Evolutionary conservation across 1,140 invertebrate genomes (phyloP), one percentile per base, ranked within the genome.

Genomic region (Euura lappo): DNA sequence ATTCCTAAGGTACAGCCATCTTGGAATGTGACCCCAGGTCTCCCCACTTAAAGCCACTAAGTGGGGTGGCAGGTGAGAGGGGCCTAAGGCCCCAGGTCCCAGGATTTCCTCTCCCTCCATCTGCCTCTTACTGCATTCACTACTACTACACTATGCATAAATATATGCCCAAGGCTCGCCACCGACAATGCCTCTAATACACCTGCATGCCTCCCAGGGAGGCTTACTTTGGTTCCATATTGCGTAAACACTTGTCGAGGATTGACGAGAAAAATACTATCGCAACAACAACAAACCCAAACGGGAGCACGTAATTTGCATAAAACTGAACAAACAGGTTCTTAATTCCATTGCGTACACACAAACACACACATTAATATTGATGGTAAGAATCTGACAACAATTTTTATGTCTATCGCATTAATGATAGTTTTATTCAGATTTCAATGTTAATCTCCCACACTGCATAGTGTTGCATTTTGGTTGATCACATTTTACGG

Each of bases 1-100:
- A 89, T 89, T 89, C 88, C 88, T 85, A 78, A 85, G 85, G 83
- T 80, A 83, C 87, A 85, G 87, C 88, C 88, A 89, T 89, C 85
- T 89, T 89, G 87, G 87, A 89, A 89, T 89, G 87, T 87, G 87
- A 88, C 85, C 87, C 85, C 86, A 71, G 83, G 81, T 84, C 77
- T 60, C 81, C 84, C 82, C 82, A 13, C 79, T 78, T 76, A 75
- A 77, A 80, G 79, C 79, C 80, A 74, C 72, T 60, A 75, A 82
- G 83, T 80, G 83, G 81, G 81, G 80, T 64, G 13, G 45, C 43
- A 28, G 65, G 69, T 13, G 69, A 73, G 69, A 66, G 69, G 72
- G 68, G 69, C 65, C 65, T 46, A 8, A 8, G 69, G 72, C 67
- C 67, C 72, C 8, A 6, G 66, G 8, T 28, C 66, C 66, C 4